These are phyloP conservation scores for Tragopan temminckii DNA, from an alignment of 2,797 vertebrate genomes.

Conservation along the genomic window DNA sequence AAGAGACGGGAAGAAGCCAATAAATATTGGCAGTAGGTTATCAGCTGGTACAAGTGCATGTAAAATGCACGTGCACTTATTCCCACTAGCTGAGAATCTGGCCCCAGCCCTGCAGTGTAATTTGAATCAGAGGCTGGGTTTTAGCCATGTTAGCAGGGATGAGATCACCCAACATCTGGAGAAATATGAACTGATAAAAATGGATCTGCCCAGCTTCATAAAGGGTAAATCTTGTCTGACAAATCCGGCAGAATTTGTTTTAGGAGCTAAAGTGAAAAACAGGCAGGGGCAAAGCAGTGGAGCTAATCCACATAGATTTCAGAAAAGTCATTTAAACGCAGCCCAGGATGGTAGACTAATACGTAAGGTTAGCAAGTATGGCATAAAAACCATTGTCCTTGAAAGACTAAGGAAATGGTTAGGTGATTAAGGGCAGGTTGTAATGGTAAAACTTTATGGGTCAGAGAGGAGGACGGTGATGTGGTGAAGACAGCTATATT, in stretches of 20 bases:
- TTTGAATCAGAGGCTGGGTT: not conserved
- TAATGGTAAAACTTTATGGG: constrained; percentile 79
- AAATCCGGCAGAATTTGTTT: constrained; percentile 68
- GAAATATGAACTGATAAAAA: constrained; percentile 69
- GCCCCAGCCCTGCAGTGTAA: not conserved
- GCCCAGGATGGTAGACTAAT: constrained; percentile 65
- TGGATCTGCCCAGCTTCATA: constrained; percentile 32
- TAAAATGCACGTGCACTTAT: not conserved
- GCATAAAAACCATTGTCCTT: constrained; percentile 79
- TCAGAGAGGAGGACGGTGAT: constrained; percentile 75
- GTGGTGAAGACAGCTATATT: constrained; percentile 73
- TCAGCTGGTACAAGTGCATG: not conserved
- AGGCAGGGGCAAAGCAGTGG: constrained; percentile 48
- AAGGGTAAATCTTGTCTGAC: constrained; percentile 59
- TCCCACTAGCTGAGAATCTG: not conserved
- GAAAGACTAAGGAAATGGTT: constrained; percentile 75
- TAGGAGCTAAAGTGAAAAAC: constrained; percentile 59
- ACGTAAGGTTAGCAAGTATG: constrained; percentile 71
- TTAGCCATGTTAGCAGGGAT: constrained; percentile 16
- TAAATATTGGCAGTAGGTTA: not conserved
- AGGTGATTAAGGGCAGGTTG: constrained; percentile 76
- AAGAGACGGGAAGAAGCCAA: not conserved
- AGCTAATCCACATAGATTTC: constrained; percentile 72
- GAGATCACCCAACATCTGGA: constrained; percentile 56
- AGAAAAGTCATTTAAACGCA: constrained; percentile 71